Conservation (phyloP, 2,113 vertebrate species). For the Hemibagrus wyckioides region DNA sequence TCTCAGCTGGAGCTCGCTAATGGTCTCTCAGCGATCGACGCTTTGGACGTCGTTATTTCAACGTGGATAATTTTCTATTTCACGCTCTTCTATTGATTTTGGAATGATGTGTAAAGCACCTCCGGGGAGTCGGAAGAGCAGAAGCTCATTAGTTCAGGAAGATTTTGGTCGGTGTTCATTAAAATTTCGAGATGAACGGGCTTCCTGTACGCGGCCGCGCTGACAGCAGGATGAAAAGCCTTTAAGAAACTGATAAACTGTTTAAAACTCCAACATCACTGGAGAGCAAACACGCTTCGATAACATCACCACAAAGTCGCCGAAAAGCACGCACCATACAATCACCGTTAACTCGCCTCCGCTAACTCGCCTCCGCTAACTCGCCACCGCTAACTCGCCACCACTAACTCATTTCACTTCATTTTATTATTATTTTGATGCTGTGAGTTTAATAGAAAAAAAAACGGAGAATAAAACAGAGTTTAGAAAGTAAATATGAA, state of each 20-base stretch:
- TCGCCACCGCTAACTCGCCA: too few species aligned
- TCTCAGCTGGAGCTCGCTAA: constrained; percentile 27
- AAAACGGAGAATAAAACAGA: too few species aligned
- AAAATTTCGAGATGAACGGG: constrained; percentile 25
- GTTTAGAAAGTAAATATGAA: too few species aligned
- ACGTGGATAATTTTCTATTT: constrained; percentile 37
- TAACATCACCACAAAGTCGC: background rate
- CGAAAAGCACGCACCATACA: background rate
- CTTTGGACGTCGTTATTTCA: constrained; percentile 43
- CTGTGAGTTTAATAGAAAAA: background rate
- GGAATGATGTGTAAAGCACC: constrained; percentile 35
- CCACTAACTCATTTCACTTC: too few species aligned
- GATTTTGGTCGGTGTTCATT: constrained; percentile 44
- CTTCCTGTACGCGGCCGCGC: constrained; percentile 1
- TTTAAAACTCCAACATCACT: background rate
- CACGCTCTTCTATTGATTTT: constrained; percentile 39
- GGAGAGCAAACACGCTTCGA: background rate
- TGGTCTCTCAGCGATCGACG: constrained; percentile 28
- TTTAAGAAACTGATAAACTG: background rate
- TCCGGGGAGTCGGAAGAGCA: constrained; percentile 33
- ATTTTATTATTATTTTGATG: background rate
- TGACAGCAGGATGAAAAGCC: background rate
- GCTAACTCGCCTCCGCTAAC: too few species aligned
- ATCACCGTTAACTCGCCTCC: too few species aligned
- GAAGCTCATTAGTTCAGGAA: constrained; percentile 46